Conservation (phyloP, 2,113 vertebrate species). For the Dolichotis patagonum region DNA sequence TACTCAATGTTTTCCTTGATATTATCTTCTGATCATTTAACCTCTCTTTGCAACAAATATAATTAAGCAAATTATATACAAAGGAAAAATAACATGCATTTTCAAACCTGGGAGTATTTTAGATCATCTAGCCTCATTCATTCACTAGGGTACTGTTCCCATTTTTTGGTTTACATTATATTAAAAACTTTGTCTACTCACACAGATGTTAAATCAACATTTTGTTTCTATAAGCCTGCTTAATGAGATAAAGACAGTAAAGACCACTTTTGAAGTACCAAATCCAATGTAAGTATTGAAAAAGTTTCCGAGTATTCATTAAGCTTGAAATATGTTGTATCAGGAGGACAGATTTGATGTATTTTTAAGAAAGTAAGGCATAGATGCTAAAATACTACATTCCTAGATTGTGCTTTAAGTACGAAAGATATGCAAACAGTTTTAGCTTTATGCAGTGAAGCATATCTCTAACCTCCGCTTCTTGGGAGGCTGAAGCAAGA, state of each 20-base stretch:
- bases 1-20: background rate
- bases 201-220: background rate
- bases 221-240: background rate
- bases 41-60: background rate
- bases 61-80: background rate
- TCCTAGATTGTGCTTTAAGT: background rate
- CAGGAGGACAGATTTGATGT: too few relatives aligned
- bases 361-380: background rate
- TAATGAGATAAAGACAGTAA: background rate
- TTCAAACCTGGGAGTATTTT: background rate
- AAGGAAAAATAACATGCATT: background rate
- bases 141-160: background rate
- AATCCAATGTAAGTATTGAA: background rate
- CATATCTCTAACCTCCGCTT: background rate
- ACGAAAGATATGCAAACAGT: background rate
- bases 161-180: background rate
- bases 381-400: background rate
- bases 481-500: background rate
- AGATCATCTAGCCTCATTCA: background rate
- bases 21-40: background rate
- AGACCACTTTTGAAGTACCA: background rate
- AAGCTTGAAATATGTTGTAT: background rate
- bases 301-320: background rate
- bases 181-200: background rate
- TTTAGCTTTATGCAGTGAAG: background rate